phyloP scores from a whole-genome alignment of 2,888 invertebrate species.

The Hirtodrosophila trivittata region DNA sequence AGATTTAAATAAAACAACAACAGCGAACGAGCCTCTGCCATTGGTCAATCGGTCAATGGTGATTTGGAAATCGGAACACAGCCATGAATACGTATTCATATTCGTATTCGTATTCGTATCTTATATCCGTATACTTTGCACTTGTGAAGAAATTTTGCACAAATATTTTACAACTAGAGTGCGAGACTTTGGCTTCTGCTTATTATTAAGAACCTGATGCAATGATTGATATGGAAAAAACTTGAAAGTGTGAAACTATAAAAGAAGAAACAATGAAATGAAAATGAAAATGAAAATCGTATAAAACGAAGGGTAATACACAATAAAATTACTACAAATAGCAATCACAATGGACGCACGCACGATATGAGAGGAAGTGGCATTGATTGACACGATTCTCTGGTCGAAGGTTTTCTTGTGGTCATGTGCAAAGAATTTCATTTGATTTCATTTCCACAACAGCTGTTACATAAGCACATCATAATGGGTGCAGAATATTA shows the following conservation, averaged over 20 bases:
- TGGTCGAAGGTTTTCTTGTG: slow-evolving; percentile 15
- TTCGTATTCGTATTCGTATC: not conserved
- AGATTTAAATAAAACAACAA: slow-evolving; percentile 31
- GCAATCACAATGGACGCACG: slow-evolving; percentile 8
- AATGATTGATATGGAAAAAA: slow-evolving; percentile 61
- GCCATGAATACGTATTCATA: slow-evolving; percentile 8
- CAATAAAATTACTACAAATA: not conserved
- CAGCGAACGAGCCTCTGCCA: slow-evolving; percentile 39
- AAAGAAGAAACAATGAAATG: slow-evolving; percentile 28
- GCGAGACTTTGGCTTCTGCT: slow-evolving; percentile 53
- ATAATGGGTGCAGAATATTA: slow-evolving; percentile 55
- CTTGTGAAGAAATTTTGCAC: slow-evolving; percentile 51
- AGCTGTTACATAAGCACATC: slow-evolving; percentile 65
- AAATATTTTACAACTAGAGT: slow-evolving; percentile 48
- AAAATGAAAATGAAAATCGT: slow-evolving; percentile 22
- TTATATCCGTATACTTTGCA: slow-evolving; percentile 67
- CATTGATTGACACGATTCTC: slow-evolving; percentile 64
- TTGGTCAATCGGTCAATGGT: slow-evolving; percentile 25
- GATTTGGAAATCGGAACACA: slow-evolving; percentile 48
- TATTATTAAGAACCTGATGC: slow-evolving; percentile 62
- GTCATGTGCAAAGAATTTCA: slow-evolving; percentile 53
- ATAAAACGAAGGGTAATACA: not conserved
- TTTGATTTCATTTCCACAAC: slow-evolving; percentile 59
- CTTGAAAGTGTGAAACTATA: slow-evolving; percentile 65
- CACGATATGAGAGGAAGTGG: slow-evolving; percentile 59